Conservation (phyloP, 2,113 vertebrate genomes). For the Nothoprocta pentlandii region DNA sequence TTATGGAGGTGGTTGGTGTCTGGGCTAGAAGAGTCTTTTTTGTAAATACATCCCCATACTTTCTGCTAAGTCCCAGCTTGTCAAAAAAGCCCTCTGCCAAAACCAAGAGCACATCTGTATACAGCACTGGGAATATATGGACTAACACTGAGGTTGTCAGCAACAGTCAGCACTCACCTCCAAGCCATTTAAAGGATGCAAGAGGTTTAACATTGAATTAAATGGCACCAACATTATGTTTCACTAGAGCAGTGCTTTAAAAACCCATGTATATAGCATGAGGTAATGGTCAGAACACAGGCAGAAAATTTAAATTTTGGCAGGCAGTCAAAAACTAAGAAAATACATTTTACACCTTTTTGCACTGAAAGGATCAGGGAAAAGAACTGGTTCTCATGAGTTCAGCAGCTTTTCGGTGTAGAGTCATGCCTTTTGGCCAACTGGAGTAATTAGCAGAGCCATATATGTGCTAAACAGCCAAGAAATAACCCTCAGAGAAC, state of each 20-base stretch:
- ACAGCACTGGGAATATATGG: neutral
- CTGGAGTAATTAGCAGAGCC: neutral
- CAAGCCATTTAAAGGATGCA: neutral
- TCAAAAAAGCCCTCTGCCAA: neutral
- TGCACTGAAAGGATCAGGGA: neutral
- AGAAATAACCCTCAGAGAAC: neutral
- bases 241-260: neutral
- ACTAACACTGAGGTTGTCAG: accelerated
- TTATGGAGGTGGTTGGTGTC: neutral
- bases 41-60: neutral
- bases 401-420: neutral
- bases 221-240: neutral
- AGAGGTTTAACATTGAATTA: neutral
- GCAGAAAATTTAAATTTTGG: neutral
- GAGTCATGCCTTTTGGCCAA: neutral
- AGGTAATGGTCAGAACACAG: neutral
- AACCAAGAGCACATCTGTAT: neutral
- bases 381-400: neutral
- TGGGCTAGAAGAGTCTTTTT: neutral
- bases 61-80: neutral
- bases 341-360: neutral
- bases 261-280: neutral
- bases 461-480: neutral
- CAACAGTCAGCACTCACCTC: neutral
- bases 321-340: neutral